Conservation (phyloP, 92 coral and sea anemone genomes). For the Palythoa grandiflora region DNA sequence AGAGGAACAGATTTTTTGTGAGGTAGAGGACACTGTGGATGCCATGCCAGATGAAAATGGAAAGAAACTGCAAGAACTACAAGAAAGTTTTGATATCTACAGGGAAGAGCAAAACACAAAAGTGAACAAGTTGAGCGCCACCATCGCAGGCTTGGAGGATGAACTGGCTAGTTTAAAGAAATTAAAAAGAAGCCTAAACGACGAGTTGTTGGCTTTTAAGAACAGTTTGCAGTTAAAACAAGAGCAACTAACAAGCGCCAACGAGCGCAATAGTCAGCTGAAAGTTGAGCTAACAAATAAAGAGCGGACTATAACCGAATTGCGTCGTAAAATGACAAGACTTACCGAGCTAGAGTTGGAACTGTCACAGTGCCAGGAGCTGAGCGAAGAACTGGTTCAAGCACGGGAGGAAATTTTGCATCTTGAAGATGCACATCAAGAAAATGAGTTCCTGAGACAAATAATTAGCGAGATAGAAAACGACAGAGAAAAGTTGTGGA, state of each 20-base stretch:
- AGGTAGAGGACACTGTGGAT: constrained; percentile 28
- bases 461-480: constrained; percentile 59
- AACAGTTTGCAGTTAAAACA: constrained; percentile 27
- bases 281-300: constrained; percentile 74
- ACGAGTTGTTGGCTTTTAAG: constrained; percentile 27
- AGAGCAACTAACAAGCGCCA: constrained; percentile 36
- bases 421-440: constrained; percentile 17
- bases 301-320: constrained; percentile 63
- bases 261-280: constrained; percentile 72
- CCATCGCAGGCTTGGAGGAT: constrained; percentile 1
- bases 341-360: constrained; percentile 24
- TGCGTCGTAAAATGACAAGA: constrained; percentile 55
- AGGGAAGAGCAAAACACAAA: constrained; percentile 16
- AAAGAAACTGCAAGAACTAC: not conserved
- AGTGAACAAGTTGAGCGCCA: not conserved
- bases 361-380: not conserved
- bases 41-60: constrained; percentile 15
- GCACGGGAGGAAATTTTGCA: constrained; percentile 17
- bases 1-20: constrained; percentile 18
- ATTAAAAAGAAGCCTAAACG: constrained; percentile 25
- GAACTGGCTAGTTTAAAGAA: constrained; percentile 24
- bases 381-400: constrained; percentile 9
- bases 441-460: constrained; percentile 21
- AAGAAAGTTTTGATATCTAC: constrained; percentile 15
- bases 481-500: constrained; percentile 73